Percentiles rank a stretch among this genome's conserved stretches.
Evolutionary conservation across 1,140 invertebrate species (phyloP).

Genomic region (Acromyrmex heyeri): DNA sequence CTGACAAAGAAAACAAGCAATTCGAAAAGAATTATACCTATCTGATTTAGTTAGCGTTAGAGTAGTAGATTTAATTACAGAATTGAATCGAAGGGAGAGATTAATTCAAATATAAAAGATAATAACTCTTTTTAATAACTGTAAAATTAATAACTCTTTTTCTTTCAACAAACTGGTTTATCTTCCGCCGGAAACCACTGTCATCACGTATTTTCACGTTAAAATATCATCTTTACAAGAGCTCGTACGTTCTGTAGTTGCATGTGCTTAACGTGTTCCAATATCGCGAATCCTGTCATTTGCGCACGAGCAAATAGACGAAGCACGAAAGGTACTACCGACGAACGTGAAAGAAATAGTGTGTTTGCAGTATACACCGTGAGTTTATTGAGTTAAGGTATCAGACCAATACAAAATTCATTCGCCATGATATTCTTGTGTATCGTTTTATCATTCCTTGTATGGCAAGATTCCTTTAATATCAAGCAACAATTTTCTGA

Average conservation of each 20-base stretch:
- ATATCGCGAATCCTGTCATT: slow-evolving; percentile 48
- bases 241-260: neutral
- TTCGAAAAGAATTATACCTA: slow-evolving; percentile 6
- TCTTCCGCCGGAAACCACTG: slow-evolving; percentile 25
- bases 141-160: neutral
- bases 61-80: slow-evolving; percentile 10
- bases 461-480: neutral
- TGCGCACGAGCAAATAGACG: slow-evolving; percentile 37
- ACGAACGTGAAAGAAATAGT: neutral
- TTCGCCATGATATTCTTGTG: neutral
- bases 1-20: neutral
- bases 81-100: neutral
- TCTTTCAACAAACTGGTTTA: slow-evolving; percentile 20
- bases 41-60: neutral
- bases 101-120: slow-evolving; percentile 22
- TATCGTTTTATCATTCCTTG: neutral
- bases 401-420: slow-evolving; percentile 2
- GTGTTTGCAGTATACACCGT: slow-evolving; percentile 1
- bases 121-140: neutral
- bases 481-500: neutral
- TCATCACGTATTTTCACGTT: slow-evolving; percentile 37
- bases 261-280: slow-evolving; percentile 19
- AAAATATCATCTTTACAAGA: slow-evolving; percentile 39
- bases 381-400: slow-evolving; percentile 30
- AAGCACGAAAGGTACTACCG: neutral